A percentile compares a stretch with the other conserved stretches of the same genome.
phyloP scores from a whole-genome alignment of 2,888 invertebrate species.

The Cordilura impudica region DNA sequence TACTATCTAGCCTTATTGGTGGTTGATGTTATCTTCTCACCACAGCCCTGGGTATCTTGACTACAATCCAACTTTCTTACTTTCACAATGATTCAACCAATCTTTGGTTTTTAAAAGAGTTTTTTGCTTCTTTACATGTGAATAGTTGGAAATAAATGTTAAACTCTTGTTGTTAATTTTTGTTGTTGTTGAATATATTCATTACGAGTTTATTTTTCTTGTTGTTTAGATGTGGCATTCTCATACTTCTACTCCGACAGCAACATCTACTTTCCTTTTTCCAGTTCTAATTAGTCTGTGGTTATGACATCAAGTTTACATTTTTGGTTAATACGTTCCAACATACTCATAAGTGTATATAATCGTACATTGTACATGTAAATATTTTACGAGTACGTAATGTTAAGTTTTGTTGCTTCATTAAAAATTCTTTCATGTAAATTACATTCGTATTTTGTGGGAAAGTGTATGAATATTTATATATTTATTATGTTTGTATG shows the following conservation, averaged over 20 bases:
- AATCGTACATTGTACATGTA: neutral
- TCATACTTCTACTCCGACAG: neutral
- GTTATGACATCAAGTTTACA: conserved; percentile 47
- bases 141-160: neutral
- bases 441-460: conserved; percentile 42
- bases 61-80: too few species aligned
- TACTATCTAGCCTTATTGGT: too few species aligned
- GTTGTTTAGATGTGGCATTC: neutral
- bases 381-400: neutral
- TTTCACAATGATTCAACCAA: too few species aligned
- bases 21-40: too few species aligned
- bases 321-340: conserved; percentile 6
- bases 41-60: too few species aligned
- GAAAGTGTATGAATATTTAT: too few species aligned
- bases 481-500: too few species aligned
- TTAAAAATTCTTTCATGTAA: conserved; percentile 48
- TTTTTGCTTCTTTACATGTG: too few species aligned
- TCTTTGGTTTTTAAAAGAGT: too few species aligned
- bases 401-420: conserved; percentile 39
- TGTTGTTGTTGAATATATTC: neutral
- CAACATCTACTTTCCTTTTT: neutral
- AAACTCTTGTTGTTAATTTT: conserved; percentile 1
- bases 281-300: conserved; percentile 49
- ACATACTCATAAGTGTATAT: too few species aligned
- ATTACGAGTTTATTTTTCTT: too few species aligned